phyloP scores from a whole-genome alignment of 2,888 invertebrate species.

The Cryptus viduatorius region DNA sequence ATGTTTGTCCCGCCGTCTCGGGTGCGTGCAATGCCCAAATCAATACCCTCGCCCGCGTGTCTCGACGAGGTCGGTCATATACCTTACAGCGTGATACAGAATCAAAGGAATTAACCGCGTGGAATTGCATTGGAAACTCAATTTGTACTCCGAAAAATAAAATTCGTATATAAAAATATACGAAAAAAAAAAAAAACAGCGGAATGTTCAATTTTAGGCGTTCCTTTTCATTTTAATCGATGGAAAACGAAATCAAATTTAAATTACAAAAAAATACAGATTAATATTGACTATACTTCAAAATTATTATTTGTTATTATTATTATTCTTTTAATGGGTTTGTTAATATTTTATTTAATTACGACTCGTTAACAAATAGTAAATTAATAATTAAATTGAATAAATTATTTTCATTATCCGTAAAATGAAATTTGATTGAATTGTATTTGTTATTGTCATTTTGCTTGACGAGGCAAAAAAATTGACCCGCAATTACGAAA shows the following conservation, averaged over 20 bases:
- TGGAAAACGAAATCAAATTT: neutral
- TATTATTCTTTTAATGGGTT: too few species aligned
- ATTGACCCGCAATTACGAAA: neutral
- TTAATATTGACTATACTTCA: neutral
- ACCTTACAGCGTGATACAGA: conserved; percentile 50
- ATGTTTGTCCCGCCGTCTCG: conserved; percentile 71
- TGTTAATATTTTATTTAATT: neutral
- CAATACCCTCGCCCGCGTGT: conserved; percentile 73
- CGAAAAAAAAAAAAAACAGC: too few species aligned
- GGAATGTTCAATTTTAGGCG: too few species aligned
- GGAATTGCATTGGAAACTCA: neutral
- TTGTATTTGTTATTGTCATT: neutral
- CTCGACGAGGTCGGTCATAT: conserved; percentile 29
- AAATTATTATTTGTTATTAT: neutral
- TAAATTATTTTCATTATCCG: neutral
- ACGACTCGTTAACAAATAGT: neutral
- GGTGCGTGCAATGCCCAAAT: conserved; percentile 75
- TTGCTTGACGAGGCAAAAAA: neutral
- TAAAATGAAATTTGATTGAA: neutral
- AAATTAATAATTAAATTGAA: neutral
- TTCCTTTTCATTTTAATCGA: too few species aligned
- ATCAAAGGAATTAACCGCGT: neutral
- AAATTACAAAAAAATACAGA: neutral
- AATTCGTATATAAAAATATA: too few species aligned
- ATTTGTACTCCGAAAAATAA: too few species aligned